Evolutionary conservation across 2,888 invertebrate species (phyloP).

Genomic region (Hypomecis atomaria): DNA sequence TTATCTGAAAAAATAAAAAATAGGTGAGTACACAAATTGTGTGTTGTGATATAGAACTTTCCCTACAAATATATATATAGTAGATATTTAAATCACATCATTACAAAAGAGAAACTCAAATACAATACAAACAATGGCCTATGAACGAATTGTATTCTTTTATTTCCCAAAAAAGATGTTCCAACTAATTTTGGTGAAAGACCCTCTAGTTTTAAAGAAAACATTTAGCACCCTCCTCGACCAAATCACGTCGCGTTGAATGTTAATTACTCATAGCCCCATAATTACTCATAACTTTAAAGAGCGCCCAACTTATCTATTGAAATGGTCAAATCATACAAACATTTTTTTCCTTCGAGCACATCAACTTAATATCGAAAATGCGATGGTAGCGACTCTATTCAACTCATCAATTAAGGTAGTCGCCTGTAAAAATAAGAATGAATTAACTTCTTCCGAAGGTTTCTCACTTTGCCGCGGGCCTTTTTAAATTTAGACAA

Average conservation of each 20-base stretch:
- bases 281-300: no score
- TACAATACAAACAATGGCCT: neutral
- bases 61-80: no score
- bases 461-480: slow-evolving; percentile 8
- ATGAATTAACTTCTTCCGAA: slow-evolving; percentile 25
- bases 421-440: slow-evolving; percentile 4
- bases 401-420: neutral
- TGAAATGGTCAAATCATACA: neutral
- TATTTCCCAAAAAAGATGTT: slow-evolving; percentile 18
- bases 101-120: neutral
- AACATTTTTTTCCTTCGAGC: neutral
- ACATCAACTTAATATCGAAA: neutral
- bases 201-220: slow-evolving; percentile 21
- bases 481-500: slow-evolving; percentile 8
- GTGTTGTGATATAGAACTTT: no score
- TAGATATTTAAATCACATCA: neutral
- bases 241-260: slow-evolving; percentile 24
- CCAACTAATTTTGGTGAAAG: slow-evolving; percentile 12
- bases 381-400: neutral
- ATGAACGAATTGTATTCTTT: slow-evolving; percentile 10
- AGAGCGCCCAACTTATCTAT: neutral
- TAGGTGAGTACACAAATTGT: no score
- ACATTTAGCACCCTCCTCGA: slow-evolving; percentile 23
- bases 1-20: no score
- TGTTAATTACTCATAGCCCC: slow-evolving; percentile 26